phyloP scores from a whole-genome alignment of 2,113 vertebrate genomes.

The Leiothrix lutea region DNA sequence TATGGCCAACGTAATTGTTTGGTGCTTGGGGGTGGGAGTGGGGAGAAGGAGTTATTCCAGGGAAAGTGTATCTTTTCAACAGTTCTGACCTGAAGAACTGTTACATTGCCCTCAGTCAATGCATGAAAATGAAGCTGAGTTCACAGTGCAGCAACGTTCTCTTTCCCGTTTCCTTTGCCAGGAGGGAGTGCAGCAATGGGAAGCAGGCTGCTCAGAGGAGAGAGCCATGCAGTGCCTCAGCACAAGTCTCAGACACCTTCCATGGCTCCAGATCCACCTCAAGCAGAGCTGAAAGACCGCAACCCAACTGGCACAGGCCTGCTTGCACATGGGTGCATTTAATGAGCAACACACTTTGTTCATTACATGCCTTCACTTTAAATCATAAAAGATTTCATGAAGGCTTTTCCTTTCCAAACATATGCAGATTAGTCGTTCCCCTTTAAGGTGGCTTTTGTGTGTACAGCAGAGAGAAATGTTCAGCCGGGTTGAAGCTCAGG shows the following conservation, averaged over 20 bases:
- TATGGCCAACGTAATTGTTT: conserved; percentile 39
- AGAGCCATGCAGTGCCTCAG: fast-evolving
- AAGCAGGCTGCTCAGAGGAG: neutral
- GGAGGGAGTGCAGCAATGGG: neutral
- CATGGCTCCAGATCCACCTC: neutral
- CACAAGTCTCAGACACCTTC: neutral
- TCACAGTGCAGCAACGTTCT: neutral
- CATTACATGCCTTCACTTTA: conserved; percentile 21
- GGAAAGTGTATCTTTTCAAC: neutral
- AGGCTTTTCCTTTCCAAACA: conserved; percentile 41
- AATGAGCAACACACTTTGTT: conserved; percentile 34
- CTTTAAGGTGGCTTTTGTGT: conserved; percentile 55
- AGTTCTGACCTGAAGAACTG: conserved; percentile 3
- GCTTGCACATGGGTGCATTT: neutral
- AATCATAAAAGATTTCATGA: conserved; percentile 17
- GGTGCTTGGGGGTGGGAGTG: neutral
- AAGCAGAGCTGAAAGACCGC: neutral
- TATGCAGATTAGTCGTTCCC: neutral
- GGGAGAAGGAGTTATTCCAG: neutral
- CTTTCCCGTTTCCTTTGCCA: neutral
- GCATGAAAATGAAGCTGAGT: neutral
- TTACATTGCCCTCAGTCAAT: neutral
- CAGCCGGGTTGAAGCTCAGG: conserved; percentile 5
- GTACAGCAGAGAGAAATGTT: neutral
- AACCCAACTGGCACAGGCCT: neutral